Evolutionary conservation across 2,888 invertebrate genomes (phyloP), one percentile per base, ranked within the genome.

Genomic region (Eutolmus rufibarbis): DNA sequence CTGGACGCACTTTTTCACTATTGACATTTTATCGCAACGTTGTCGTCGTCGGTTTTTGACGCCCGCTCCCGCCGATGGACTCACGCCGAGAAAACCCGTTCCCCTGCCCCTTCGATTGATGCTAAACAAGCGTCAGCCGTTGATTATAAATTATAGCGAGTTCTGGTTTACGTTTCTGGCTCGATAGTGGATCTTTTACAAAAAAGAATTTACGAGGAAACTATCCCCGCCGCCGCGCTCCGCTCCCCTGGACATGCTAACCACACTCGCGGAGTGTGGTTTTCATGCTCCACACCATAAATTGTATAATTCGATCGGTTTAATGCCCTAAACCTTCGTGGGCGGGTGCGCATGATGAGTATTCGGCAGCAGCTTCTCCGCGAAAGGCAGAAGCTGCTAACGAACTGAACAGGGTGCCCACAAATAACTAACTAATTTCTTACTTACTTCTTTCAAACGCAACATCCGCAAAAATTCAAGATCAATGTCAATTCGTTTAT

Each of bases 111-210:
- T 16, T 3, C 43, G 43, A 31, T 81, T 56, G 51, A 56, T 56
- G 81, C 81, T 81, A 31, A 81, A 51, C 56, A 81, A 81, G 31
- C 56, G n/a, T 56, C 51, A 1, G 51, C 28, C 14, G 56, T 8
- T 56, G 81, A 81, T 81, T 81, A 81, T 56, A 81, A 81, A 81
- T 51, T 56, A 81, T 81, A 31, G 31, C 81, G 56, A 81, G 81
- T 81, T 81, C 51, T 28, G 37, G 23, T 51, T 46, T 56, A 51
- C 56, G 81, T 81, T 81, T 81, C 81, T 46, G 31, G 5, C 51
- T 51, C 19, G 56, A 81, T 81, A 51, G 46, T 81, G 51, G 34
- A 51, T 31, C 51, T 81, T 14, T 5, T n/a, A 40, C 19, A 78
- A 78, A 78, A 66, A 66, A 66, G 66, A 76, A 37, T 78, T 78